Percentiles rank a stretch among this genome's conserved stretches.
These are phyloP conservation scores for Halocaridina rubra DNA, from an alignment of 2,888 invertebrate genomes.

Conservation along the genomic window DNA sequence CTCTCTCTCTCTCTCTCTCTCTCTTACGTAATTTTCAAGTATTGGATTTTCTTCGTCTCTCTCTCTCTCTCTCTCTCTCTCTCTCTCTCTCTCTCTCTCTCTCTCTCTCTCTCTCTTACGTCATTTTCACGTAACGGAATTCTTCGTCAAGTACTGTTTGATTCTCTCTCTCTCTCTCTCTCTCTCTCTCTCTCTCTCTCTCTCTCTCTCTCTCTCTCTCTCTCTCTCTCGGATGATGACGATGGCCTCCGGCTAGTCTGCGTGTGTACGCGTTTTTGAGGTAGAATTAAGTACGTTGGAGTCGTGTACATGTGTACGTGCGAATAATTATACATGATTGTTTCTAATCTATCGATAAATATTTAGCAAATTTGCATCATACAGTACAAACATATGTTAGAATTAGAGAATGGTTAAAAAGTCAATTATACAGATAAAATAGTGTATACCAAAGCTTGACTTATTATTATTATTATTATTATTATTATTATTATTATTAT, in stretches of 20 bases:
- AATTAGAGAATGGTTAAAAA: too few species aligned
- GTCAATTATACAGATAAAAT: too few species aligned
- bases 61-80: background rate
- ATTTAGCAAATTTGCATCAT: too few species aligned
- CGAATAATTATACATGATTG: too few species aligned
- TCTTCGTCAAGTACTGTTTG: background rate
- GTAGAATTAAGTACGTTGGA: too few species aligned
- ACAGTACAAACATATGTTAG: too few species aligned
- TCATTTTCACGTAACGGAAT: background rate
- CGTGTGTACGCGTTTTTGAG: conserved; percentile 29
- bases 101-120: background rate
- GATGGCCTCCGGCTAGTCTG: conserved; percentile 30
- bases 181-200: conserved; percentile 13
- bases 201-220: conserved; percentile 6
- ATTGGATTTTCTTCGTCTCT: background rate
- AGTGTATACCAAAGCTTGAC: too few species aligned
- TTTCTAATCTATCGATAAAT: too few species aligned
- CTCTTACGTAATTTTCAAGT: background rate
- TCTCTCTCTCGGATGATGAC: too few species aligned
- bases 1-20: conserved; percentile 25
- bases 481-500: too few species aligned
- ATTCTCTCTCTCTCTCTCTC: conserved; percentile 17
- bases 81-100: background rate
- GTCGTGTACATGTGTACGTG: too few species aligned
- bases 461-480: too few species aligned